A percentile compares a stretch with the other conserved stretches of the same genome.
These are phyloP conservation scores for Morpho deidamia DNA, from an alignment of 2,888 invertebrate species.

Conservation along the genomic window DNA sequence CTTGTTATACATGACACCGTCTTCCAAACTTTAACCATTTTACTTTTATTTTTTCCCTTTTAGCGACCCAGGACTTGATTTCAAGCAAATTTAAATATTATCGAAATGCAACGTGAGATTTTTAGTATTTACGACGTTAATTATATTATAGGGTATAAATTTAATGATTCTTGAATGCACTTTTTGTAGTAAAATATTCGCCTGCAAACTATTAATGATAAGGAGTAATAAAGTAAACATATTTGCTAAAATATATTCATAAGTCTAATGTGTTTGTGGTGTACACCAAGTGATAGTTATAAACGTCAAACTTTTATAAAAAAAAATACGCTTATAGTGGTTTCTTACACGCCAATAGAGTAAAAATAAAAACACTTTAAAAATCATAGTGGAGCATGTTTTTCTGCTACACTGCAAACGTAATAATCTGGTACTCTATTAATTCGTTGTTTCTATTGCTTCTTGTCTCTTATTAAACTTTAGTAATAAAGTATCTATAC, in stretches of 20 bases:
- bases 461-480: conserved; percentile 62
- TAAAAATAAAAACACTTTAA: conserved; percentile 30
- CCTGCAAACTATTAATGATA: conserved; percentile 59
- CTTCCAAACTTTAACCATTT: conserved; percentile 32
- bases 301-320: conserved; percentile 43
- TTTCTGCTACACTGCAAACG: conserved; percentile 34
- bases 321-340: conserved; percentile 60
- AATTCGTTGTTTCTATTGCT: conserved; percentile 52
- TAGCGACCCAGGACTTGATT: conserved; percentile 37
- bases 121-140: conserved; percentile 41
- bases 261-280: conserved; percentile 52
- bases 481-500: conserved; percentile 77
- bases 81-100: conserved; percentile 77
- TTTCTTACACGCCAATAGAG: conserved; percentile 54
- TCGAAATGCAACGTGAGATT: conserved; percentile 48
- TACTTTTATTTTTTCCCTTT: conserved; percentile 21
- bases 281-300: conserved; percentile 53
- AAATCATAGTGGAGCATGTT: conserved; percentile 53
- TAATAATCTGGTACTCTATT: conserved; percentile 31
- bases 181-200: conserved; percentile 60
- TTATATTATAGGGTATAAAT: conserved; percentile 39
- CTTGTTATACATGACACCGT: conserved; percentile 16
- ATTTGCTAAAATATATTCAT: conserved; percentile 35
- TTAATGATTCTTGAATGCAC: conserved; percentile 53
- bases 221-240: conserved; percentile 35